phyloP scores from a whole-genome alignment of 2,888 invertebrate genomes.

The Balanococcus diminutus region DNA sequence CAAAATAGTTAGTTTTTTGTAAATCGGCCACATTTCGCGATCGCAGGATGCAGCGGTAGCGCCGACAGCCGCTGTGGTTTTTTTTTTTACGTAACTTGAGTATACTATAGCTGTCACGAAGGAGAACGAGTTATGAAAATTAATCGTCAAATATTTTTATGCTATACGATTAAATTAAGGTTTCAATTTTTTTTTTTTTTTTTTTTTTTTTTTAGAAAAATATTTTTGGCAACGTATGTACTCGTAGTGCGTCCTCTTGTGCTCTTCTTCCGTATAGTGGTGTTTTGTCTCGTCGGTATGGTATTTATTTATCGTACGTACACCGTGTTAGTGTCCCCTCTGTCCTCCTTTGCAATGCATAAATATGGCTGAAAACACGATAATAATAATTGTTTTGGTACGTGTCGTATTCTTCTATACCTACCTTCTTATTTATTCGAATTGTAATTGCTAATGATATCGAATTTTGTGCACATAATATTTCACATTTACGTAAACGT shows the following conservation, averaged over 20 bases:
- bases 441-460: no score
- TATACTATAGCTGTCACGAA: neutral
- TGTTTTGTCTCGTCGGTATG: neutral
- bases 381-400: neutral
- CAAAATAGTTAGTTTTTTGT: no score
- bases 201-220: no score
- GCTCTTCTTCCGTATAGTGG: neutral
- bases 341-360: no score
- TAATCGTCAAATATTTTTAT: slow-evolving; percentile 36
- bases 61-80: neutral
- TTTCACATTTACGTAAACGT: no score
- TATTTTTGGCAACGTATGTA: neutral
- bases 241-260: neutral
- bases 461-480: no score
- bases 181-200: neutral
- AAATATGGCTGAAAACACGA: neutral
- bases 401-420: no score
- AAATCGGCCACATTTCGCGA: neutral
- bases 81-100: slow-evolving; percentile 8
- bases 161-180: slow-evolving; percentile 5
- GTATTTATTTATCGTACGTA: neutral
- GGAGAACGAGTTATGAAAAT: slow-evolving; percentile 41
- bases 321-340: no score
- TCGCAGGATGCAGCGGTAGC: neutral
- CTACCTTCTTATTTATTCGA: no score